Evolutionary conservation across 1,140 invertebrate genomes (phyloP).

Genomic region (Drosophila obscura): DNA sequence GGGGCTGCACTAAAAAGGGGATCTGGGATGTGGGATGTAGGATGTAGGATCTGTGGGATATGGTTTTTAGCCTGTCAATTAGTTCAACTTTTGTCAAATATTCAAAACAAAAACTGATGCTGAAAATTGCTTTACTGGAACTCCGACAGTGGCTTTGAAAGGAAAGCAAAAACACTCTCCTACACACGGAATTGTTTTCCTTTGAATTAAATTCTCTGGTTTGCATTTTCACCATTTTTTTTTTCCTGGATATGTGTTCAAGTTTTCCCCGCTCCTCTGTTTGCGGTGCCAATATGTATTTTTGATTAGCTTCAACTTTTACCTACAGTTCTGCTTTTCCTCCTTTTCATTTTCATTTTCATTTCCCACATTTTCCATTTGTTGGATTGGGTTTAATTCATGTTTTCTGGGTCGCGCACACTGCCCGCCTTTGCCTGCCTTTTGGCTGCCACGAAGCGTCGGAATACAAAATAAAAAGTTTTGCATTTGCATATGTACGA

Average conservation of each 20-base stretch:
- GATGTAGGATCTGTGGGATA: neutral
- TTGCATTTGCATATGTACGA: conserved; percentile 26
- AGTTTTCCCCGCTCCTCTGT: neutral
- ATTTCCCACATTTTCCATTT: neutral
- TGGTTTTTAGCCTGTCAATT: conserved; percentile 47
- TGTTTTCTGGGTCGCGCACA: neutral
- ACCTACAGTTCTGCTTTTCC: conserved; percentile 9
- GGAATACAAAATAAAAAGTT: conserved; percentile 28
- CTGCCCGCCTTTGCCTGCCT: neutral
- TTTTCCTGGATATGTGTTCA: conserved; percentile 7
- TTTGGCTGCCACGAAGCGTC: conserved; percentile 20
- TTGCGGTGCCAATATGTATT: conserved; percentile 63
- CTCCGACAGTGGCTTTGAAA: neutral
- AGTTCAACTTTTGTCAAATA: conserved; percentile 59
- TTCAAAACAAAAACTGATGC: conserved; percentile 45
- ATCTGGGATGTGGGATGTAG: conserved; percentile 3
- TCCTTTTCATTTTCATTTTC: neutral
- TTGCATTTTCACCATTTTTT: conserved; percentile 6
- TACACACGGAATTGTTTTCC: conserved; percentile 3
- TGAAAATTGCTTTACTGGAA: conserved; percentile 8
- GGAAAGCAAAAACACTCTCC: neutral
- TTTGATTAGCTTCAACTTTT: conserved; percentile 69
- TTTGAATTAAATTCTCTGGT: conserved; percentile 16
- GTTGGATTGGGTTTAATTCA: conserved; percentile 10
- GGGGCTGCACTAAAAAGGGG: conserved; percentile 17